Base-by-base conservation (phyloP, 2,113 vertebrate species). In the Tor tambroides region DNA sequence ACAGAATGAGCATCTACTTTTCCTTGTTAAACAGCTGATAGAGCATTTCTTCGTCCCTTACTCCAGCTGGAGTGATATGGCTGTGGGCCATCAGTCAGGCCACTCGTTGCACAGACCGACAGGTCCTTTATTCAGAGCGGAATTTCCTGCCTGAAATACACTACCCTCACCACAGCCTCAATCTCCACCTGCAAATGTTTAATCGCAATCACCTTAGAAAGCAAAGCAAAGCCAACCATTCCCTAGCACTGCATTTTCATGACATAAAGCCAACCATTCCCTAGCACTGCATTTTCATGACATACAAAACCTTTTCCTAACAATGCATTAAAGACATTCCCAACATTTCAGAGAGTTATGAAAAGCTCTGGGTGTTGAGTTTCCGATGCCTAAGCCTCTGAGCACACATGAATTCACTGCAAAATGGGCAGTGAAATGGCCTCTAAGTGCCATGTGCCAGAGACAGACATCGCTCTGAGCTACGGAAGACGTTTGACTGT, bases 151-250 rank as follows among this genome's bases (percentile, higher is more conserved):
- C 26, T 67, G 41, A 43, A 71, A 69, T 69, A 51, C 11, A 2
- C 26, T 83, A 46, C 63, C 80, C 19, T 83, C 43, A 32, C 63
- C 43, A 23, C 65, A 83, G 35, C 65, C 23, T 14, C 41, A 43
- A 21, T 69, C 80, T 49, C 17, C 81, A 83, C 63, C 81, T 51
- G 81, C 43, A 83, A 71, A 83, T 83, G 81, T 83, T 83, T 71
- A 69, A 83, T 71, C 43, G 3, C 28, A 71, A 51, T 51, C 65
- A 35, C 80, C 17, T 71, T 21, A 5, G 43, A 83, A 67, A 82
- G 80, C 15, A 49, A 46, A 82, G 61, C 41, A 11, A 69, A 82
- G 80, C 80, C 35, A 43, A 69, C 14, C n/a, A 14, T 51, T 83
- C 15, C n/a, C 59, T 28, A 81, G 23, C 59, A 21, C 59, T 65